phyloP scores from a whole-genome alignment of 2,888 invertebrate genomes.

The Lasioglossum figueresi region DNA sequence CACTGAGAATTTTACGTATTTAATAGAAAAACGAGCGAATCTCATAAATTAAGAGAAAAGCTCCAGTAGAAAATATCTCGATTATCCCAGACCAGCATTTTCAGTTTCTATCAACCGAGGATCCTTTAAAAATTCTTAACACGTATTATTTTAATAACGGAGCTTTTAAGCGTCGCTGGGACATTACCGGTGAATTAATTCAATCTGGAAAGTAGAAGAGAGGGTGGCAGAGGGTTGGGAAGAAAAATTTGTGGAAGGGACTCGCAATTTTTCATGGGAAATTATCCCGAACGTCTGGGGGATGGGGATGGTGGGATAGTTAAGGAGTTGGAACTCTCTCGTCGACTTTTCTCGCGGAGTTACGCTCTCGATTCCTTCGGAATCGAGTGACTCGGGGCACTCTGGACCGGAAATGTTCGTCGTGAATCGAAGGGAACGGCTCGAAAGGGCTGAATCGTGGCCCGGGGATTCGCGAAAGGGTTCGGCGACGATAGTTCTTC shows the following conservation, averaged over 20 bases:
- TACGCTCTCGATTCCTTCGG: neutral
- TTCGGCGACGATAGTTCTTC: neutral
- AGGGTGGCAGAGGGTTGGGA: too few species aligned
- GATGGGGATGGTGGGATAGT: neutral
- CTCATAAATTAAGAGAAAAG: neutral
- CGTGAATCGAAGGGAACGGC: neutral
- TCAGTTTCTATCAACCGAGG: neutral
- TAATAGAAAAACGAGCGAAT: neutral
- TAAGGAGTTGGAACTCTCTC: neutral
- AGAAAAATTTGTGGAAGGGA: neutral
- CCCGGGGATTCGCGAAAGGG: neutral
- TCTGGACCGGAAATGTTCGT: neutral
- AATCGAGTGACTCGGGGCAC: neutral
- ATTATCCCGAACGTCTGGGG: neutral
- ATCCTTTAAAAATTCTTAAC: slow-evolving; percentile 7
- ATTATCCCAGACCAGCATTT: slow-evolving; percentile 5
- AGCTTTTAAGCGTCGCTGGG: slow-evolving; percentile 27
- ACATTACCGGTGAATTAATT: slow-evolving; percentile 16
- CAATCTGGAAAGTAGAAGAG: slow-evolving; percentile 3
- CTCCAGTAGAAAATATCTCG: neutral
- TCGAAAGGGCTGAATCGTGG: neutral
- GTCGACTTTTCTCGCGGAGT: slow-evolving; percentile 4
- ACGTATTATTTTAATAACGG: slow-evolving; percentile 29
- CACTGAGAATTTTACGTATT: too few species aligned
- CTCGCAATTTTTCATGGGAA: slow-evolving; percentile 9